phyloP scores from a whole-genome alignment of 2,113 vertebrate genomes.

The Clinocottus analis region DNA sequence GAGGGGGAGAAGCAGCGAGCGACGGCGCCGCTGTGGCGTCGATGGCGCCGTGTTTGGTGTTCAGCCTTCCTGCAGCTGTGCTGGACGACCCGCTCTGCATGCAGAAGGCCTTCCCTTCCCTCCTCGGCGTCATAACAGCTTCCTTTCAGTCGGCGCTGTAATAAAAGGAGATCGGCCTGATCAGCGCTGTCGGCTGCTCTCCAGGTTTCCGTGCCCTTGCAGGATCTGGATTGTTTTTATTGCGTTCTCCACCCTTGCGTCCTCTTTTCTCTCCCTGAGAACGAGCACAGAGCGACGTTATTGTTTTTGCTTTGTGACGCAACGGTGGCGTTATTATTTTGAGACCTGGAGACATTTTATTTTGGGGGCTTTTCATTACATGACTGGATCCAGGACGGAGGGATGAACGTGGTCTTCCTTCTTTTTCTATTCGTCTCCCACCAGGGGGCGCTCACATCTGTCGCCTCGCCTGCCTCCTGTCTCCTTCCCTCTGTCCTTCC shows the following conservation, averaged over 20 bases:
- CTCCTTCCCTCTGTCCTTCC: constrained; percentile 6
- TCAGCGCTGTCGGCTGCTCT: constrained; percentile 13
- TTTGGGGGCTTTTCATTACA: constrained; percentile 43
- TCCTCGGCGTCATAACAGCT: background rate
- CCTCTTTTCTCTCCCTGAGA: background rate
- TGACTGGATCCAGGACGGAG: background rate
- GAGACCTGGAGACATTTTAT: constrained; percentile 39
- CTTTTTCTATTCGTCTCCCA: constrained; percentile 17
- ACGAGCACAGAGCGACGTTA: background rate
- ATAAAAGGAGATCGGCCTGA: constrained; percentile 35
- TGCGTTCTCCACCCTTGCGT: background rate
- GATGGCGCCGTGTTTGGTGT: no score
- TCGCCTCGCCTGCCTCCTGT: background rate
- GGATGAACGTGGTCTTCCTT: constrained; percentile 3
- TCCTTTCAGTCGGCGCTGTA: constrained; percentile 4
- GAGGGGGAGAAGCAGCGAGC: background rate
- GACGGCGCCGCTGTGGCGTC: background rate
- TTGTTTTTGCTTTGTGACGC: constrained; percentile 2
- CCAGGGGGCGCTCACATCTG: constrained; percentile 6
- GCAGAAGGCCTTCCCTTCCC: constrained; percentile 29
- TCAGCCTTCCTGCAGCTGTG: background rate
- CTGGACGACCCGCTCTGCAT: constrained; percentile 39
- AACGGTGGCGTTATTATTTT: constrained; percentile 46
- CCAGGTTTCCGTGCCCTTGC: background rate
- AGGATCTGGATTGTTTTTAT: background rate